Evolutionary conservation across 2,113 vertebrate species (phyloP), one percentile per base, ranked within the genome.

Genomic region (Calyptomena viridis): DNA sequence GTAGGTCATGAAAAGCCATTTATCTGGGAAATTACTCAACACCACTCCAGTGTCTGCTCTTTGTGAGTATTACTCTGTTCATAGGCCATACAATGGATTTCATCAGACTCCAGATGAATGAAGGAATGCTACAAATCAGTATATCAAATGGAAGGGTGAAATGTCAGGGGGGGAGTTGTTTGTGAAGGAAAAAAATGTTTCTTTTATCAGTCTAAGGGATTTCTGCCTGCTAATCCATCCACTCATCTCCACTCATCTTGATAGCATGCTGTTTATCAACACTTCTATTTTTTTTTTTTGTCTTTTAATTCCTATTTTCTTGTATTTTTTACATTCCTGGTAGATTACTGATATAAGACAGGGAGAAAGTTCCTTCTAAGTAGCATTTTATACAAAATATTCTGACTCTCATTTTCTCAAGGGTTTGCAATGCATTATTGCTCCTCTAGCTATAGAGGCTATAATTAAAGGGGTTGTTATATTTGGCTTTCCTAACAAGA

Each of bases 401-500:
- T 52, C 31, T 84, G 47, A 50, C 31, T 42, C 31, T 27, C 12
- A 6, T 90, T 67, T 25, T 63, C 55, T 83, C 42, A 64, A 3
- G 68, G 35, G 21, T 69, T 96, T 80, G 31, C 68, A 85, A 44
- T n/a, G 8, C 12, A 27, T 75, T 92, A 67, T 37, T 81, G 21
- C 12, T 92, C 24, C 11, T 79, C 47, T 55, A 77, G 76, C 76
- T 80, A 49, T 21, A 80, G 82, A 88, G 42, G 25, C 22, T 60
- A 31, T 68, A 87, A 78, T 60, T 77, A 42, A 89, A 44, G 13
- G 17, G 4, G 15, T 68, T 63, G 31, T 84, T 90, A 68, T 53
- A 76, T 87, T 94, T 95, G 66, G 23, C 46, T 95, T 93, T 72
- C 46, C 27, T 84, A 95, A 94, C 30, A 89, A 82, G 69, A 92